Evolutionary conservation across 2,888 invertebrate species (phyloP).

Genomic region (Torymus tubicola): DNA sequence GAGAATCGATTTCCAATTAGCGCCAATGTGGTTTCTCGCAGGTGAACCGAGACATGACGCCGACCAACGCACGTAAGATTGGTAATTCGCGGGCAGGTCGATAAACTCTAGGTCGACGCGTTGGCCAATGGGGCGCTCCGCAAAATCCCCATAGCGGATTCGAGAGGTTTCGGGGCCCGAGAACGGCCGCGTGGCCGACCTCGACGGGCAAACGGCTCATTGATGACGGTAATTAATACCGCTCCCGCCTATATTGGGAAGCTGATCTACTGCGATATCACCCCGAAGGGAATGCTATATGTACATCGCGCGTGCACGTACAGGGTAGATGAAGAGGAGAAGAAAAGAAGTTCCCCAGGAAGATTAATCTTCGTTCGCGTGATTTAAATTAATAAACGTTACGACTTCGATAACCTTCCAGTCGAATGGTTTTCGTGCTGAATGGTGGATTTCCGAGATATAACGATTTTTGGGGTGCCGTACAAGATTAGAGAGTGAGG

Average conservation of each 20-base stretch:
- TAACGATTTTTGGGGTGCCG: no score
- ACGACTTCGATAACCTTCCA: neutral
- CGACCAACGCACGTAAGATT: slow-evolving; percentile 51
- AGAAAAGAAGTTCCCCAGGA: neutral
- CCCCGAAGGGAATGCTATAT: neutral
- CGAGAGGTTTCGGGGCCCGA: neutral
- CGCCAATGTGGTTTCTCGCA: slow-evolving; percentile 55
- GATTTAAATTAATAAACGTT: neutral
- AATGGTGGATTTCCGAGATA: no score
- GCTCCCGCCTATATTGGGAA: slow-evolving; percentile 8
- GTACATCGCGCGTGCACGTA: neutral
- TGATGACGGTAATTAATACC: slow-evolving; percentile 64
- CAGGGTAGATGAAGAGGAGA: neutral
- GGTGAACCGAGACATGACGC: slow-evolving; percentile 53
- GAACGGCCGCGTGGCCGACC: no score
- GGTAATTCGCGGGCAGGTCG: slow-evolving; percentile 41
- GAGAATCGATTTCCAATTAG: slow-evolving; percentile 57
- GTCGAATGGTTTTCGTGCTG: no score
- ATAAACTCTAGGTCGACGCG: neutral
- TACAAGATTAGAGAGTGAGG: no score
- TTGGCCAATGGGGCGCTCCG: slow-evolving; percentile 68
- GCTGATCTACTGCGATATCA: neutral
- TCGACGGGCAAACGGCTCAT: slow-evolving; percentile 56
- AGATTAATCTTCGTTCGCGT: slow-evolving; percentile 16
- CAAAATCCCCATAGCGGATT: slow-evolving; percentile 63